These are phyloP conservation scores for Drosophila robusta DNA, from an alignment of 2,888 invertebrate species.

Conservation along the genomic window DNA sequence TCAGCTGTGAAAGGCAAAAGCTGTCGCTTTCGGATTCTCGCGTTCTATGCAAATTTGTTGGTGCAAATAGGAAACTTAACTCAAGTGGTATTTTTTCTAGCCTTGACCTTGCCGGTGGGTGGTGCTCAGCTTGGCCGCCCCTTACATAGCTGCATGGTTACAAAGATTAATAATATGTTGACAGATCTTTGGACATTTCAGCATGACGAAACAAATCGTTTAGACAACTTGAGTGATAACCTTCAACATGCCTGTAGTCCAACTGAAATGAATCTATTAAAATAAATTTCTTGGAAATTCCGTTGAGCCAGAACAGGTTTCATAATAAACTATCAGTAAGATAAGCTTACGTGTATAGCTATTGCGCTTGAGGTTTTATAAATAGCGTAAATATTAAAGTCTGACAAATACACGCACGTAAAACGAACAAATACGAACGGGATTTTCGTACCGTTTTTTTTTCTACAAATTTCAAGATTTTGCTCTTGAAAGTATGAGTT, in stretches of 20 bases:
- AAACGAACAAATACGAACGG: too few species aligned
- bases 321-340: not conserved
- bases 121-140: not conserved
- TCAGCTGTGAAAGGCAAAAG: constrained; percentile 37
- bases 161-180: constrained; percentile 3
- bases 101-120: constrained; percentile 18
- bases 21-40: constrained; percentile 9
- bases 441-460: too few species aligned
- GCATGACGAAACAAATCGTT: constrained; percentile 8
- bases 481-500: too few species aligned
- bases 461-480: too few species aligned
- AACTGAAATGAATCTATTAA: constrained; percentile 1
- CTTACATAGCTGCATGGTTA: constrained; percentile 1
- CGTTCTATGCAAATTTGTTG: constrained; percentile 7
- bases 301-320: constrained; percentile 4
- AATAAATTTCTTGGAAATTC: not conserved
- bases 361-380: not conserved
- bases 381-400: not conserved
- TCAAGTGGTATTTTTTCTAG: constrained; percentile 20
- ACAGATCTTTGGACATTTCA: not conserved
- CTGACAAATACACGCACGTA: not conserved
- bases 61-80: constrained; percentile 13
- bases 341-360: not conserved
- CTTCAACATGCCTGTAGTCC: not conserved
- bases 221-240: constrained; percentile 7